A percentile compares a stretch with the other conserved stretches of the same genome.
These are phyloP conservation scores for Ianthella basta DNA, from an alignment of 37 sponge, comb jelly and placozoan species.

Conservation along the genomic window DNA sequence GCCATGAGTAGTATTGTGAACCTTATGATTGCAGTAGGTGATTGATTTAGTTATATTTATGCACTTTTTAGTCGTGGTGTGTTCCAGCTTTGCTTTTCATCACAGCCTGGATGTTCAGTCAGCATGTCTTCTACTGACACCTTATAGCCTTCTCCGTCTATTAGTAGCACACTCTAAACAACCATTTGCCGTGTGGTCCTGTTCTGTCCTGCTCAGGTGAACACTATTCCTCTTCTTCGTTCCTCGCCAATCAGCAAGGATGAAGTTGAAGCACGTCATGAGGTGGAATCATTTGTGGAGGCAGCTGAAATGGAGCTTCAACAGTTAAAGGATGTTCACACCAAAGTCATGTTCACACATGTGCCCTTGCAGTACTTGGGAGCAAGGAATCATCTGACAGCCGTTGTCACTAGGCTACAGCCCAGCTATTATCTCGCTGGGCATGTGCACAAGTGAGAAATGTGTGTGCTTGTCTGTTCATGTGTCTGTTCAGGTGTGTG, in stretches of 20 bases:
- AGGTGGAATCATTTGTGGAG: not conserved
- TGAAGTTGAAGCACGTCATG: not conserved
- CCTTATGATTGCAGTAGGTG: too few relatives aligned
- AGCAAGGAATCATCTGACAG: not conserved
- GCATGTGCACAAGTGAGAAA: conserved; percentile 41
- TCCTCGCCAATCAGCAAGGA: not conserved
- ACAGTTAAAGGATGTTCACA: not conserved
- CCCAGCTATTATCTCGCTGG: conserved; percentile 55
- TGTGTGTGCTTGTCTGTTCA: too few relatives aligned
- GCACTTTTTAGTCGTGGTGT: too few relatives aligned
- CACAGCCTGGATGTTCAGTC: too few relatives aligned
- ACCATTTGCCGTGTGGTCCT: too few relatives aligned
- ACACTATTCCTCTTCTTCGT: conserved; percentile 28
- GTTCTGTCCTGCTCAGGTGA: conserved; percentile 37
- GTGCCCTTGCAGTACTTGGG: not conserved
- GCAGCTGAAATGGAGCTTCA: not conserved
- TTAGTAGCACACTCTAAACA: too few relatives aligned
- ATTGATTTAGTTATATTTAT: too few relatives aligned
- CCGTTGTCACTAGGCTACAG: not conserved
- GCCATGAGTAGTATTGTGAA: too few relatives aligned
- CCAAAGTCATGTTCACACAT: conserved; percentile 4
- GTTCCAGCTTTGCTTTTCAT: too few relatives aligned
- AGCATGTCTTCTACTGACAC: too few relatives aligned
- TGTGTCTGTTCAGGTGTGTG: too few relatives aligned
- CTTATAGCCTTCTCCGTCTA: too few relatives aligned